phyloP scores from a whole-genome alignment of 2,113 vertebrate species.

The Terrapene triunguis region DNA sequence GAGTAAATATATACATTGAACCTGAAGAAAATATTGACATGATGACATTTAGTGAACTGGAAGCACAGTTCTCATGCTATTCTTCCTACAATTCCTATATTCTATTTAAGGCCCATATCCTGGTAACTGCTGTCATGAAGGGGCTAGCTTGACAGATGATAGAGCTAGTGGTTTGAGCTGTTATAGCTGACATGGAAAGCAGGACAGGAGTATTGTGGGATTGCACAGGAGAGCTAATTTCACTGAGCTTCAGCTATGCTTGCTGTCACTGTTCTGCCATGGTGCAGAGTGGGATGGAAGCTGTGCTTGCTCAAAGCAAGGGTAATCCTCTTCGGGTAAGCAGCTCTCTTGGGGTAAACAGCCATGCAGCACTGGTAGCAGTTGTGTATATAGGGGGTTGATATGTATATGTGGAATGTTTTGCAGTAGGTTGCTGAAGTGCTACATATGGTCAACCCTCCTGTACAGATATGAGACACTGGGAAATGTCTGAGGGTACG shows the following conservation, averaged over 20 bases:
- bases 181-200: neutral
- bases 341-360: neutral
- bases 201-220: neutral
- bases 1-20: neutral
- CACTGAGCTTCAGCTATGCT: fast-evolving
- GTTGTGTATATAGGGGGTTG: neutral
- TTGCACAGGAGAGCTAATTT: neutral
- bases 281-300: neutral
- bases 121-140: neutral
- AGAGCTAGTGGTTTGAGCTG: neutral
- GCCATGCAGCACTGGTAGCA: neutral
- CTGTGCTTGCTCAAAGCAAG: neutral
- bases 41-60: neutral
- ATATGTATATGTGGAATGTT: neutral
- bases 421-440: neutral
- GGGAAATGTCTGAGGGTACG: neutral
- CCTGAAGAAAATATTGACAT: neutral
- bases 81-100: neutral
- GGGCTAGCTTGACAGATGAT: neutral
- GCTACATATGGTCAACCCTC: neutral
- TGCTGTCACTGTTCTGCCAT: fast-evolving
- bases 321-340: neutral
- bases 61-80: neutral
- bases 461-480: neutral
- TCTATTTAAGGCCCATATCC: neutral